Percentiles rank a stretch among this genome's conserved stretches.
Evolutionary conservation across 2,797 vertebrate genomes (phyloP).

Genomic region (Phoeniculus purpureus): DNA sequence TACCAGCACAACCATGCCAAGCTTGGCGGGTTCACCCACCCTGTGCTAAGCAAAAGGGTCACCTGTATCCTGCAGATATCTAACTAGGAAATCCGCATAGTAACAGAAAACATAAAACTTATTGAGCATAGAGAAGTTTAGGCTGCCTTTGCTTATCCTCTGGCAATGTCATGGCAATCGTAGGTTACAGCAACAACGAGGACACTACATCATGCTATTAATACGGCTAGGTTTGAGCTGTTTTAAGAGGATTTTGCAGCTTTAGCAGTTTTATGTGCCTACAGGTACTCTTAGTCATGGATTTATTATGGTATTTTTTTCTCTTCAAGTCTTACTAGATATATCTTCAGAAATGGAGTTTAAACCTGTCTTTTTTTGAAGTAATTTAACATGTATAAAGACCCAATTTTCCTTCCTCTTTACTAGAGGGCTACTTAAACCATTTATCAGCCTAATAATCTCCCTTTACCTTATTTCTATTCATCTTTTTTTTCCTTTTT

Average conservation of each 20-base stretch:
- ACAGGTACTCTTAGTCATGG: conserved; percentile 31
- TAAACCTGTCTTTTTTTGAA: conserved; percentile 28
- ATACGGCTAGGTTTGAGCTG: background rate
- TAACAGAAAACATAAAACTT: background rate
- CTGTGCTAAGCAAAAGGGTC: background rate
- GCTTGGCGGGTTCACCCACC: background rate
- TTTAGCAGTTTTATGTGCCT: conserved; percentile 52
- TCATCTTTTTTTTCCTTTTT: background rate
- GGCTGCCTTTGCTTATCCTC: background rate
- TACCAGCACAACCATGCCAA: background rate
- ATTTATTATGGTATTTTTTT: conserved; percentile 57
- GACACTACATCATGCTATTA: conserved; percentile 3
- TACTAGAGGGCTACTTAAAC: background rate
- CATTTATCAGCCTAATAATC: conserved; percentile 6
- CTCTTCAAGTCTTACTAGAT: conserved; percentile 25
- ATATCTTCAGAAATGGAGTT: background rate
- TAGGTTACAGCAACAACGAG: conserved; percentile 19
- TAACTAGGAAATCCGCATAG: background rate
- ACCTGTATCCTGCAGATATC: background rate
- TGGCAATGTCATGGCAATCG: conserved; percentile 24
- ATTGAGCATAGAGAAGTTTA: background rate
- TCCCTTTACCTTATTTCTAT: conserved; percentile 20
- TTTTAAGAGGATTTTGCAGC: conserved; percentile 49
- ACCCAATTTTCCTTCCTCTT: background rate
- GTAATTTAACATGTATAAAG: conserved; percentile 7